Evolutionary conservation across 2,797 vertebrate genomes (phyloP), one percentile per base, ranked within the genome.

Genomic region (Cheirogaleus major): DNA sequence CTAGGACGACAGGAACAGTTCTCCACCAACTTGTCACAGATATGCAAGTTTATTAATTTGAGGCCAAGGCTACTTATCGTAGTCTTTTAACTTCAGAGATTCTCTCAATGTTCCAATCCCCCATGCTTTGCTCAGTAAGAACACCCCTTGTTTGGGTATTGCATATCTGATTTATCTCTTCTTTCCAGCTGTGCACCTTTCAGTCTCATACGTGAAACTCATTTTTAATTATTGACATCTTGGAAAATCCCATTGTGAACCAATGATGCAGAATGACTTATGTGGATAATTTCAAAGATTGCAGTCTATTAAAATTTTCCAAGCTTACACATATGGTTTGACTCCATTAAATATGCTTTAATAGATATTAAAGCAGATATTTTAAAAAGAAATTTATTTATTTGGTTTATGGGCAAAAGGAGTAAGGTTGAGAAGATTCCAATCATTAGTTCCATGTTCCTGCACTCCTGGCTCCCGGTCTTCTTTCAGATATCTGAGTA

Each of bases 221-320:
- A 75, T 69, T 92, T 91, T 90, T 90, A 95, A 75, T 70, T 70
- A 61, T 15, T 75, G 27, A 73, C 45, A 90, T 83, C n/a, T 89
- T 92, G 81, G 70, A 45, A 79, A 87, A 75, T 70, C 52, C 57
- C 45, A 80, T 78, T 86, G 65, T 88, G 63, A 83, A 69, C 12
- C 84, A 17, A 22, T 69, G 38, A 70, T 65, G 17, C 75, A 92
- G 48, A 95, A 93, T 67, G 75, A 95, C 1, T 79, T 92, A 75
- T 22, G 12, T 63, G 43, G 32, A 43, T 75, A 43, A 67, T 86
- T 91, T 89, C 55, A 85, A 92, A 87, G 45, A 69, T 70, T 84
- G 38, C 4, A 65, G 9, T 76, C 38, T 79, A 30, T 87, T 80
- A 80, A 1, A 75, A 4, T 87, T 73, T 95, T 88, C 12, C 18